Evolutionary conservation across 2,113 vertebrate genomes (phyloP), one percentile per base, ranked within the genome.

Genomic region (Porphyrio hochstetteri): DNA sequence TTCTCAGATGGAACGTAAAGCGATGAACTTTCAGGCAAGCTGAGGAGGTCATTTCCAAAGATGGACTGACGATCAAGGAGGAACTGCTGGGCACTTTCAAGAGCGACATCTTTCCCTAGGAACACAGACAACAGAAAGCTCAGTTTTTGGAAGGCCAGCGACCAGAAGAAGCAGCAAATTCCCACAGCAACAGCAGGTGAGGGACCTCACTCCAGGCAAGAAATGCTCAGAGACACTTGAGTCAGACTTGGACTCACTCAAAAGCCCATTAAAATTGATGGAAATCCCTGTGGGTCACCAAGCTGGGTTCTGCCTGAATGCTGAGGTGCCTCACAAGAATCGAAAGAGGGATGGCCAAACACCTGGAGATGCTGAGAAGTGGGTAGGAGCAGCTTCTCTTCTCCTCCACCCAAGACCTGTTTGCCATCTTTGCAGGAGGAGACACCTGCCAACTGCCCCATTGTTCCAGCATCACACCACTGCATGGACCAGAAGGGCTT

Each of bases 1-100:
- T 69, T 95, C 74, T 96, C 96, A 60, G 97, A 20, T 60, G 94
- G 75, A 88, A 92, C 83, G 33, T 92, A 97, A 27, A 97, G 95
- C 0, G 91, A 88, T 14, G 95, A 91, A 65, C 44, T 96, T 75
- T 96, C 93, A 68, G 96, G 88, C 74, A 96, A 68, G 83, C 85
- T 95, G 88, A 92, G 50, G 77, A 94, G 81, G 68, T 96, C 97
- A 0, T 87, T 94, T 74, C 91, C 91, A 92, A 96, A 94, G 91
- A 84, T 3, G 23, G 95, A 57, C 92, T 90, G 95, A 50, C 86
- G 88, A 28, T 86, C 95, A 0, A 79, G 6, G 44, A 95, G 95
- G 87, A 96, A 72, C 82, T 82, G 95, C 92, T 90, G 96, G 60
- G 79, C 11, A 11, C 53, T 94, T 63, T 97, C 97, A 31, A 96